Conservation (phyloP, 1,140 invertebrate genomes). For the Drosophila parabipectinata region DNA sequence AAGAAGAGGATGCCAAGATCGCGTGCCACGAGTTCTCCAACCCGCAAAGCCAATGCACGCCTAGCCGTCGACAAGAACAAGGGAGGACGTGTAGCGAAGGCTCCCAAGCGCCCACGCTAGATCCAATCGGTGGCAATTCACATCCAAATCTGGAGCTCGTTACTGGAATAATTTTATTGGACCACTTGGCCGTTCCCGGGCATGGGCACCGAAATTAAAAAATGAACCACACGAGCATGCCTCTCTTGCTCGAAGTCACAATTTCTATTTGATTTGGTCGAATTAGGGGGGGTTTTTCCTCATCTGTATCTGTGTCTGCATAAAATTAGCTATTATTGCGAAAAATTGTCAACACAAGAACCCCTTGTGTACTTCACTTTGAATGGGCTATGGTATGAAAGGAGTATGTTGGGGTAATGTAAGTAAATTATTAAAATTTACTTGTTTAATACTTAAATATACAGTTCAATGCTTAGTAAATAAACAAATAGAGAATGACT, state of each 20-base stretch:
- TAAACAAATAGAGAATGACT: background rate
- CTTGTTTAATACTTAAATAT: background rate
- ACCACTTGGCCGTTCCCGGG: conserved; percentile 56
- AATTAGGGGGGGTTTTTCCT: background rate
- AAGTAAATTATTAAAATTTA: background rate
- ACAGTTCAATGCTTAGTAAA: background rate
- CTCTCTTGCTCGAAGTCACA: conserved; percentile 43
- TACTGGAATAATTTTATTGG: conserved; percentile 59
- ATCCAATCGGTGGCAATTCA: background rate
- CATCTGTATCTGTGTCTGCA: conserved; percentile 19
- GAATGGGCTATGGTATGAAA: background rate
- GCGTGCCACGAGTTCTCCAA: background rate
- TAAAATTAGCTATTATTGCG: conserved; percentile 33
- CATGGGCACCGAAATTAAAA: conserved; percentile 24
- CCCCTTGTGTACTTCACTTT: background rate
- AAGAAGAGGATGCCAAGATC: background rate
- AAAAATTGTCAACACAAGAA: conserved; percentile 30
- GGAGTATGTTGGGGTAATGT: background rate
- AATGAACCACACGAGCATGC: background rate
- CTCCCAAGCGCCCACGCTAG: background rate
- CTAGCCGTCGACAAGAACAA: no score
- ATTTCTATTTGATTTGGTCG: conserved; percentile 45
- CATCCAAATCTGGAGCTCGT: background rate
- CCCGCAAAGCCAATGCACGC: background rate
- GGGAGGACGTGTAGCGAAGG: no score